Conservation (phyloP, 2,797 vertebrate species). For the Clarias platycephalus region DNA sequence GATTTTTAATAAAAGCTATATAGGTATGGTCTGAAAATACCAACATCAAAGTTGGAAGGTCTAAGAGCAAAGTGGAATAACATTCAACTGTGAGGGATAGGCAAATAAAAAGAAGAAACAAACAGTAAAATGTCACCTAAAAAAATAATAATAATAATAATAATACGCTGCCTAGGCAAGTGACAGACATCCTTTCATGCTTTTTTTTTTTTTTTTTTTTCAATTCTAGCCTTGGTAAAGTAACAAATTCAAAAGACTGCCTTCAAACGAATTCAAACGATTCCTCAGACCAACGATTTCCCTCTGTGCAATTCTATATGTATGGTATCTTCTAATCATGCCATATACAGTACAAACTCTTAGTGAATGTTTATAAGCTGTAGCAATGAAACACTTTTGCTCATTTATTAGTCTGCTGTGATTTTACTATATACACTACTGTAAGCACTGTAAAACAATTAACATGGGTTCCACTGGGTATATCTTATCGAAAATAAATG, state of each 20-base stretch:
- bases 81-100: background rate
- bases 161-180: background rate
- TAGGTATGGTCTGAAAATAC: background rate
- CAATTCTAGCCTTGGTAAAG: background rate
- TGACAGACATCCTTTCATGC: background rate
- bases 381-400: background rate
- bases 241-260: background rate
- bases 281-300: background rate
- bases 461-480: background rate
- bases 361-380: background rate
- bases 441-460: background rate
- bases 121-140: background rate
- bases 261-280: too few species aligned
- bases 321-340: background rate
- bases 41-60: background rate
- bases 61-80: background rate
- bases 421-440: background rate
- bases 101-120: background rate
- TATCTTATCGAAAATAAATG: background rate
- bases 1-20: background rate
- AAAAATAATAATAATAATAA: background rate
- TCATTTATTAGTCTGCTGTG: background rate
- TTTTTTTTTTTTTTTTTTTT: background rate
- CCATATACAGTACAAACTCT: background rate
- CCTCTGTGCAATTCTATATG: background rate